These are phyloP conservation scores for Dreissena polymorpha DNA, from an alignment of 1,140 invertebrate genomes.

Conservation along the genomic window DNA sequence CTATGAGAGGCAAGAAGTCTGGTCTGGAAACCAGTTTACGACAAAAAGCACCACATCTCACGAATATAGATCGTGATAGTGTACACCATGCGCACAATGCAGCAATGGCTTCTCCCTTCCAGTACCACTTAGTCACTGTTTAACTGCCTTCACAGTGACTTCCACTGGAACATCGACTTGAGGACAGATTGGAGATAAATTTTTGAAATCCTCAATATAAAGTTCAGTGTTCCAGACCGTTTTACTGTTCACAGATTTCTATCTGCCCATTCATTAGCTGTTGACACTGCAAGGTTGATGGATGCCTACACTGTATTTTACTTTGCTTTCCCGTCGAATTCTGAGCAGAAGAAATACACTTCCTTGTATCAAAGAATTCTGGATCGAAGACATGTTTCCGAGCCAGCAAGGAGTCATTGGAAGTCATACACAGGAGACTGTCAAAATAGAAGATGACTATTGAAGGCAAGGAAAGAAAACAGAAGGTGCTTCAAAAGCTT, in stretches of 20 bases:
- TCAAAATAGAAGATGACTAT: constrained; percentile 35
- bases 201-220: constrained; percentile 55
- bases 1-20: too few relatives aligned
- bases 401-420: neutral
- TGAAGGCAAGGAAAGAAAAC: constrained; percentile 39
- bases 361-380: neutral
- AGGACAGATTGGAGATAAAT: constrained; percentile 36
- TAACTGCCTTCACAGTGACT: too few relatives aligned
- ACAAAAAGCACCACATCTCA: too few relatives aligned
- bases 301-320: constrained; percentile 47
- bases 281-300: constrained; percentile 43
- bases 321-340: constrained; percentile 42
- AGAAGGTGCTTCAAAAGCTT: constrained; percentile 34
- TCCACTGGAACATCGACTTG: constrained; percentile 57
- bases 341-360: neutral
- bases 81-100: too few relatives aligned
- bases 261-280: constrained; percentile 54
- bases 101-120: too few relatives aligned
- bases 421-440: neutral
- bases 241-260: constrained; percentile 59
- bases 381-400: constrained; percentile 7
- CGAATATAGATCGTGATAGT: too few relatives aligned
- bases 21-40: too few relatives aligned
- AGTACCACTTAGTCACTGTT: too few relatives aligned
- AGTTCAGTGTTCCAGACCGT: constrained; percentile 51